Conservation (phyloP, 1,140 invertebrate species). For the Drosophila pseudoananassae region DNA sequence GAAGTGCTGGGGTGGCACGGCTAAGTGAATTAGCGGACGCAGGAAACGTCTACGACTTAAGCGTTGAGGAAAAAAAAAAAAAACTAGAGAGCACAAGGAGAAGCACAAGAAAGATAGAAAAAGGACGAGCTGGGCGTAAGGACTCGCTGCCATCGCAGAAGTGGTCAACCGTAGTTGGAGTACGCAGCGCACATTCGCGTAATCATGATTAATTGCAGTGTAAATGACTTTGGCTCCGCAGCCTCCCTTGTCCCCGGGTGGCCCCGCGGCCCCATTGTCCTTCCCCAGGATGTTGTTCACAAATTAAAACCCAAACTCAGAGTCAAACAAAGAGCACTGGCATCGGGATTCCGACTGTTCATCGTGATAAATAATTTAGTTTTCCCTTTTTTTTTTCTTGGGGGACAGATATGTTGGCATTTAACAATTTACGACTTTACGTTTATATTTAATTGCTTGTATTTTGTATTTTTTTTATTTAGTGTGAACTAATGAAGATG, state of each 20-base stretch:
- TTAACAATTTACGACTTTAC: constrained; percentile 49
- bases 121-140: neutral
- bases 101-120: neutral
- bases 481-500: constrained; percentile 4
- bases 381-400: constrained; percentile 6
- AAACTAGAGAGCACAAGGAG: neutral
- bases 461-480: neutral
- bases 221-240: constrained; percentile 62
- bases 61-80: constrained; percentile 12
- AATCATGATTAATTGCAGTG: constrained; percentile 81
- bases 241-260: no score
- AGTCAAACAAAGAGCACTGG: constrained; percentile 46
- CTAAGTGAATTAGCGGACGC: constrained; percentile 43
- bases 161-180: constrained; percentile 4
- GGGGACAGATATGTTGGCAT: constrained; percentile 38
- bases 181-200: constrained; percentile 41
- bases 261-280: neutral
- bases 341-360: constrained; percentile 26
- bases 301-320: constrained; percentile 57
- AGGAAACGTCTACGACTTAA: constrained; percentile 27
- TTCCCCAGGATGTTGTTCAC: constrained; percentile 1
- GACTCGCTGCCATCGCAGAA: neutral
- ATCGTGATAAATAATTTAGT: constrained; percentile 68
- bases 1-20: constrained; percentile 3
- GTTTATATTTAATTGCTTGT: constrained; percentile 17